Evolutionary conservation across 2,797 vertebrate genomes (phyloP).

Genomic region (Microchirus variegatus): DNA sequence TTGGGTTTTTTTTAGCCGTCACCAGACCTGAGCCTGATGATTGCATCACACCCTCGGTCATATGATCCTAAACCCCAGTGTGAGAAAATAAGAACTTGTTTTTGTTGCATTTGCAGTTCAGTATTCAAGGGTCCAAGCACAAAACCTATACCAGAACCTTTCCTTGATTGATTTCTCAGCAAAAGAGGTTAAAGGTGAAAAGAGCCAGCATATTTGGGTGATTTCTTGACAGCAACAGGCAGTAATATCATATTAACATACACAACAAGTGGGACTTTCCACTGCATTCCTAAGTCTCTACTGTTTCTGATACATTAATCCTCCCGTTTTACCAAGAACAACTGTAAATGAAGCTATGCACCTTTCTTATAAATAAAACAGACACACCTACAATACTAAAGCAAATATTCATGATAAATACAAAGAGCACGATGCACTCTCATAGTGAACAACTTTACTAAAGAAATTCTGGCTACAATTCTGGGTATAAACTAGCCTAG

Average conservation of each 20-base stretch:
- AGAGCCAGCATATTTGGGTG: not conserved
- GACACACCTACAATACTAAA: slow-evolving; percentile 21
- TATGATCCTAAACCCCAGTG: slow-evolving; percentile 31
- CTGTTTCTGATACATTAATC: slow-evolving; percentile 19
- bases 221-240: slow-evolving; percentile 12
- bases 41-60: slow-evolving; percentile 45
- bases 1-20: slow-evolving; percentile 23
- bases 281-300: slow-evolving; percentile 12
- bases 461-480: not conserved
- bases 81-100: not conserved
- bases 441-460: not conserved
- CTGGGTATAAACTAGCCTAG: not conserved
- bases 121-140: no score
- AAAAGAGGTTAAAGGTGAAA: slow-evolving; percentile 7
- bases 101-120: not conserved
- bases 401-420: slow-evolving; percentile 12
- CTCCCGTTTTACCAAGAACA: not conserved
- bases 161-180: slow-evolving; percentile 3
- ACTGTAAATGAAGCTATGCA: slow-evolving; percentile 7
- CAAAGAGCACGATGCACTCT: not conserved
- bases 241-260: slow-evolving; percentile 14
- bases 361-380: slow-evolving; percentile 14
- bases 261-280: not conserved
- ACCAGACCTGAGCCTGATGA: slow-evolving; percentile 38
- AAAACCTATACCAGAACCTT: no score